These are phyloP conservation scores for Siniperca obscura DNA, from an alignment of 2,797 vertebrate genomes.

Conservation along the genomic window DNA sequence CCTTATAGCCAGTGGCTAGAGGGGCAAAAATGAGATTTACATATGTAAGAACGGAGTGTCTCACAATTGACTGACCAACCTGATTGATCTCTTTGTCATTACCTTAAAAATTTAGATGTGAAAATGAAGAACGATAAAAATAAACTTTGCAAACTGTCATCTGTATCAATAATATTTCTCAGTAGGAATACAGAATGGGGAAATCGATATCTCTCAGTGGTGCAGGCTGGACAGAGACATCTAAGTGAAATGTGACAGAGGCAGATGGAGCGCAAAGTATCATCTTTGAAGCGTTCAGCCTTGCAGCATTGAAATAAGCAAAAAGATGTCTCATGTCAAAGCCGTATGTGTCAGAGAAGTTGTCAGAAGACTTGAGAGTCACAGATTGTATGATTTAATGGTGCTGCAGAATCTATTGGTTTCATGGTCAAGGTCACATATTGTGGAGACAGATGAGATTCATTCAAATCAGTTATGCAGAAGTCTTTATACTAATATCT, in stretches of 20 bases:
- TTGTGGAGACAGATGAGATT: constrained; percentile 1
- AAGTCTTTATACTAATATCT: constrained; percentile 3
- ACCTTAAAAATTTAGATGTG: background rate
- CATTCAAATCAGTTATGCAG: background rate
- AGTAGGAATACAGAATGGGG: background rate
- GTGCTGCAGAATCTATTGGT: background rate
- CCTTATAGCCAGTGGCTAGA: no score
- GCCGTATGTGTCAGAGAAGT: background rate
- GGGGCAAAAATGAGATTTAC: background rate
- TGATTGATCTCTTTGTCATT: background rate
- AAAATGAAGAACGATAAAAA: background rate
- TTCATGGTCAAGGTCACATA: constrained; percentile 19
- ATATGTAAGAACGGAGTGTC: background rate
- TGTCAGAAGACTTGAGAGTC: background rate
- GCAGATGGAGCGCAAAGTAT: constrained; percentile 27
- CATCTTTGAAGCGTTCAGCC: constrained; percentile 20
- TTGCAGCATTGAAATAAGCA: constrained; percentile 25
- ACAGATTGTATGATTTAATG: constrained; percentile 31
- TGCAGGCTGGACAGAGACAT: constrained; percentile 23
- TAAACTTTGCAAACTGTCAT: background rate
- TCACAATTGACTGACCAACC: background rate
- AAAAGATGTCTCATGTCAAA: constrained; percentile 25
- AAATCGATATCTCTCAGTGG: background rate
- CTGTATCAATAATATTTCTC: background rate
- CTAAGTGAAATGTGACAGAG: constrained; percentile 22